Conservation (phyloP, 2,888 invertebrate species). For the Tetragnatha montana region DNA sequence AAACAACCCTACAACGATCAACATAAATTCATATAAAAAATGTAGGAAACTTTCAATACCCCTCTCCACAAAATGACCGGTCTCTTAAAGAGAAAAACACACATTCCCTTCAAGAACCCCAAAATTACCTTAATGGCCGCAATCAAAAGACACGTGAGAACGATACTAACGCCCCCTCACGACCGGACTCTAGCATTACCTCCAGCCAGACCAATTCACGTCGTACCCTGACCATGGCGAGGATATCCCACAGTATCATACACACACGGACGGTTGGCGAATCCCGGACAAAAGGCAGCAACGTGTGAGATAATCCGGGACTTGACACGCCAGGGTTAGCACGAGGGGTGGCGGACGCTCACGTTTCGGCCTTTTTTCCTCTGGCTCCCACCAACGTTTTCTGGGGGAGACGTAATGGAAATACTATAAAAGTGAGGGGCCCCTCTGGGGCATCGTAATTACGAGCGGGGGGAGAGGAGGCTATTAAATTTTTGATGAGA, state of each 20-base stretch:
- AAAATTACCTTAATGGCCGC: no score
- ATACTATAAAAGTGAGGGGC: slow-evolving; percentile 21
- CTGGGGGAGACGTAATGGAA: slow-evolving; percentile 13
- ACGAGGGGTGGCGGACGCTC: slow-evolving; percentile 27
- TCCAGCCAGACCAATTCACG: slow-evolving; percentile 4
- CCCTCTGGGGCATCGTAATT: slow-evolving; percentile 31
- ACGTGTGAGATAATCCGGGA: slow-evolving; percentile 55
- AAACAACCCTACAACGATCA: no score
- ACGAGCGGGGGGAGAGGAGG: slow-evolving; percentile 3
- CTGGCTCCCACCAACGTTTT: background rate
- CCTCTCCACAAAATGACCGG: background rate
- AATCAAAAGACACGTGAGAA: no score
- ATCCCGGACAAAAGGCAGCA: slow-evolving; percentile 34
- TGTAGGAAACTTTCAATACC: no score
- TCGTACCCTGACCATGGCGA: background rate
- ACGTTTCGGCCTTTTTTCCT: slow-evolving; percentile 31
- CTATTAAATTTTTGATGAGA: slow-evolving; percentile 41
- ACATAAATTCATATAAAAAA: no score
- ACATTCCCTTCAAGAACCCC: background rate
- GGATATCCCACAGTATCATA: background rate
- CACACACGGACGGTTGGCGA: slow-evolving; percentile 49
- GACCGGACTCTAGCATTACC: no score
- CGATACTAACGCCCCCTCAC: no score
- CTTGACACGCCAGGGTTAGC: slow-evolving; percentile 54
- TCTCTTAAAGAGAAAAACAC: background rate